Conservation (phyloP, 2,888 invertebrate species). For the Ophioninae sp. region DNA sequence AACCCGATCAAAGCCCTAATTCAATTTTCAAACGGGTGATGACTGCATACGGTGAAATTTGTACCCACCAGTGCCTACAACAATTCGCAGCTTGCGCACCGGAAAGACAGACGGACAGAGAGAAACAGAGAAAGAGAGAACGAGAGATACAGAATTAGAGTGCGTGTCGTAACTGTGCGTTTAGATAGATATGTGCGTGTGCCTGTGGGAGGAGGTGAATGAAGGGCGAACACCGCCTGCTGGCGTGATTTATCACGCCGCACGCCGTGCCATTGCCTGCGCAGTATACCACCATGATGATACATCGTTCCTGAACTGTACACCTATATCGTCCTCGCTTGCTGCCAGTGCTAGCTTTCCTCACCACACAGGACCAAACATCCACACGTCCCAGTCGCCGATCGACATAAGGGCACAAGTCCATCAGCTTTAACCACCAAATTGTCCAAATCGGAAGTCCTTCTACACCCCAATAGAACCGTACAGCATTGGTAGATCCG, state of each 20-base stretch:
- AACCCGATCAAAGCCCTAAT: conserved; percentile 57
- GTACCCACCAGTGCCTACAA: conserved; percentile 53
- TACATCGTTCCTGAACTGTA: conserved; percentile 71
- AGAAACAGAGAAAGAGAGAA: conserved; percentile 38
- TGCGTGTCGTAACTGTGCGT: conserved; percentile 58
- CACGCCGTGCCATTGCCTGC: conserved; percentile 71
- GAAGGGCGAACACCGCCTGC: conserved; percentile 77
- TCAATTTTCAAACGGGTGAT: conserved; percentile 51
- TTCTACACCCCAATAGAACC: background rate
- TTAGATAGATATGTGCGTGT: conserved; percentile 59
- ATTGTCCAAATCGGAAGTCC: conserved; percentile 21
- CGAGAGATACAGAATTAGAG: conserved; percentile 32
- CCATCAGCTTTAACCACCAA: background rate
- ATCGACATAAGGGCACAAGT: conserved; percentile 17
- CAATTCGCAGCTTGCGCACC: conserved; percentile 15
- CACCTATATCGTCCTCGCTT: conserved; percentile 16
- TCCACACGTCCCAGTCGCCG: background rate
- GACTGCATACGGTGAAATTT: conserved; percentile 75
- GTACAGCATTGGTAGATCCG: background rate
- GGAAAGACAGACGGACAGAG: conserved; percentile 51
- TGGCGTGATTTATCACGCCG: conserved; percentile 79
- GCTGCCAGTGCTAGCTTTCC: conserved; percentile 35
- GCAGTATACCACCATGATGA: conserved; percentile 77
- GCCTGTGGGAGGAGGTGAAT: conserved; percentile 73
- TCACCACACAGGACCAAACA: conserved; percentile 3